phyloP scores from a whole-genome alignment of 2,888 invertebrate species.

The Drosophila setosimentum region DNA sequence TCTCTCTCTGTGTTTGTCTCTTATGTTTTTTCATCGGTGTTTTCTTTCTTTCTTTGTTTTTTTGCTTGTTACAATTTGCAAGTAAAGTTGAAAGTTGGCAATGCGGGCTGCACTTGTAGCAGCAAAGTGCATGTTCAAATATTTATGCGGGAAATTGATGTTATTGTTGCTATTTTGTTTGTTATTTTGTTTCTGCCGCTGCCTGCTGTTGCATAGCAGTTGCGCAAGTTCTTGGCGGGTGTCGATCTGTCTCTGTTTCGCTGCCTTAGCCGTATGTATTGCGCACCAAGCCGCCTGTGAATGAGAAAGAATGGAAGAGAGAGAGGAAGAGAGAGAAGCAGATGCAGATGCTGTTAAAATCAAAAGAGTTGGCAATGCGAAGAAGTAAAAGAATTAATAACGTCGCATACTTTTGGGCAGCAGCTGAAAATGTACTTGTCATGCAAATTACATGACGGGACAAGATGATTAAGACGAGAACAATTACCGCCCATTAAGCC shows the following conservation, averaged over 20 bases:
- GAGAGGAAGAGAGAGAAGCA: conserved; percentile 27
- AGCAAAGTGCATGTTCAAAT: conserved; percentile 56
- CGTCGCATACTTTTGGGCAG: conserved; percentile 55
- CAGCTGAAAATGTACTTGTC: conserved; percentile 6
- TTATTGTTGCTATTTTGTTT: conserved; percentile 14
- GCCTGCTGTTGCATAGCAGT: conserved; percentile 52
- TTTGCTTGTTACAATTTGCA: conserved; percentile 26
- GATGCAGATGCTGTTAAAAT: conserved; percentile 19
- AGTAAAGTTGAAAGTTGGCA: conserved; percentile 18
- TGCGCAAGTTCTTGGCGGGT: conserved; percentile 29
- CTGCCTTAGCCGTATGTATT: conserved; percentile 57
- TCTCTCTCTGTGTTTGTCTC: background rate
- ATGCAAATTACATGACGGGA: conserved; percentile 34
- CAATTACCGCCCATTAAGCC: conserved; percentile 44
- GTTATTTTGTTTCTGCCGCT: conserved; percentile 27
- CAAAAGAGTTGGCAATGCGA: conserved; percentile 54
- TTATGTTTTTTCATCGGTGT: background rate
- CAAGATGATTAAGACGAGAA: conserved; percentile 47
- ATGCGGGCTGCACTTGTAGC: conserved; percentile 38
- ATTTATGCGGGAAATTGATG: conserved; percentile 33
- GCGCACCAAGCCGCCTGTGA: conserved; percentile 52
- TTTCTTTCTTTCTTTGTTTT: conserved; percentile 5
- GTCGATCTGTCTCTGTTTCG: conserved; percentile 14
- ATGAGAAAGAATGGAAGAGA: conserved; percentile 15
- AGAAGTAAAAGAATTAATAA: background rate